These are phyloP conservation scores for Leptoclinus maculatus DNA, from an alignment of 2,797 vertebrate genomes.

Conservation along the genomic window DNA sequence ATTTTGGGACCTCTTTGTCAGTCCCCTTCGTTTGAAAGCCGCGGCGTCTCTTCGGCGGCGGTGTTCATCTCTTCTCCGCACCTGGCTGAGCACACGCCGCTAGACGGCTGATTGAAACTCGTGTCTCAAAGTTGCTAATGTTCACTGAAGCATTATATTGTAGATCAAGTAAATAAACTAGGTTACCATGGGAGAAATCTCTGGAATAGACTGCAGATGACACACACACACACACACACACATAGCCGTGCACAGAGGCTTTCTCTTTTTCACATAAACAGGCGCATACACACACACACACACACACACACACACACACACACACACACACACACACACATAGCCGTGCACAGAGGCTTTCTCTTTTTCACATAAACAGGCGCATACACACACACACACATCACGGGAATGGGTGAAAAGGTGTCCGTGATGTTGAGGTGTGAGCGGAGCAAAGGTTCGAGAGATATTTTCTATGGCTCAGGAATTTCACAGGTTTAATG, in stretches of 20 bases:
- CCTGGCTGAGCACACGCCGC: slow-evolving; percentile 80
- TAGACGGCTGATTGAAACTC: slow-evolving; percentile 91
- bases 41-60: slow-evolving; percentile 54
- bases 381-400: slow-evolving; percentile 45
- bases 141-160: slow-evolving; percentile 98
- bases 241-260: slow-evolving; percentile 15
- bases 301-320: slow-evolving; percentile 62
- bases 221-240: slow-evolving; percentile 63
- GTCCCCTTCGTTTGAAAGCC: slow-evolving; percentile 58
- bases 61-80: slow-evolving; percentile 74
- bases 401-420: slow-evolving; percentile 56
- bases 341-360: slow-evolving; percentile 4
- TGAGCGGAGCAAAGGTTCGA: slow-evolving; percentile 47
- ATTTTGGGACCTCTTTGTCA: slow-evolving; percentile 72
- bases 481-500: slow-evolving; percentile 83
- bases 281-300: slow-evolving; percentile 62
- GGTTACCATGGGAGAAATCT: slow-evolving; percentile 91
- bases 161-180: slow-evolving; percentile 99
- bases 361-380: slow-evolving; percentile 53
- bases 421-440: slow-evolving; percentile 73
- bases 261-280: slow-evolving; percentile 54
- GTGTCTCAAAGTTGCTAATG: slow-evolving; percentile 93
- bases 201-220: slow-evolving; percentile 90
- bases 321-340: slow-evolving; percentile 45
- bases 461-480: slow-evolving; percentile 77